Percentiles rank a stretch among this genome's conserved stretches.
These are phyloP conservation scores for Phataginus tricuspis DNA, from an alignment of 2,797 vertebrate species.

Conservation along the genomic window DNA sequence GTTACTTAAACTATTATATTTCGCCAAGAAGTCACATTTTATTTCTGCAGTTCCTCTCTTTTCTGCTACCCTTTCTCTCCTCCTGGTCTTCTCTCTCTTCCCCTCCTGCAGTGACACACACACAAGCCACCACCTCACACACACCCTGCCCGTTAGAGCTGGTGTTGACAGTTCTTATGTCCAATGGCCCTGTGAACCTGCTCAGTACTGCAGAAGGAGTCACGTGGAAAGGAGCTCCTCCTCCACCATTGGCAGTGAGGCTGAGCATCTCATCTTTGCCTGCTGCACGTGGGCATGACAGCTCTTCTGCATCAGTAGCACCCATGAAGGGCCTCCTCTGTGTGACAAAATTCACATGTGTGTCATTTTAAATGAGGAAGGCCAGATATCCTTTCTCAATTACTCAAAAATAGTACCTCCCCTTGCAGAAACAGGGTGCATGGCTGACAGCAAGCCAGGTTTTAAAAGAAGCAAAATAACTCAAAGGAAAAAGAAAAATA, in stretches of 20 bases:
- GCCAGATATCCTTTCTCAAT: neutral
- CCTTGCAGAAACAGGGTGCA: neutral
- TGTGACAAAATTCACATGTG: neutral
- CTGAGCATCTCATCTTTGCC: too few relatives aligned
- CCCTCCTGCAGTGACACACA: neutral
- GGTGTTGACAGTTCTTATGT: neutral
- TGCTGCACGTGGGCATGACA: neutral
- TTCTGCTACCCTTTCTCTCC: too few relatives aligned
- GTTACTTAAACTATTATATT: neutral
- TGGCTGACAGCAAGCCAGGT: neutral
- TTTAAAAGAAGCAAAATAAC: neutral
- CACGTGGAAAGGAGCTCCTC: neutral
- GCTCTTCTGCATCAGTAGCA: neutral
- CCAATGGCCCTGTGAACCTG: neutral
- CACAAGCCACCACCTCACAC: too few relatives aligned
- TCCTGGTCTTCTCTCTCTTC: neutral
- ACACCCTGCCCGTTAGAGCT: neutral
- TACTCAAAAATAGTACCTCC: neutral
- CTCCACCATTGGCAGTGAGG: neutral
- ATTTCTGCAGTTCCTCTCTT: too few relatives aligned
- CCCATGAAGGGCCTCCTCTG: neutral
- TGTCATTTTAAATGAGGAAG: conserved; percentile 6
- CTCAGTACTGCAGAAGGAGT: neutral
- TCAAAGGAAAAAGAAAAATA: neutral
- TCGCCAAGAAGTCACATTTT: neutral